Evolutionary conservation across 2,888 invertebrate species (phyloP).

Genomic region (Zelleria hepariella): DNA sequence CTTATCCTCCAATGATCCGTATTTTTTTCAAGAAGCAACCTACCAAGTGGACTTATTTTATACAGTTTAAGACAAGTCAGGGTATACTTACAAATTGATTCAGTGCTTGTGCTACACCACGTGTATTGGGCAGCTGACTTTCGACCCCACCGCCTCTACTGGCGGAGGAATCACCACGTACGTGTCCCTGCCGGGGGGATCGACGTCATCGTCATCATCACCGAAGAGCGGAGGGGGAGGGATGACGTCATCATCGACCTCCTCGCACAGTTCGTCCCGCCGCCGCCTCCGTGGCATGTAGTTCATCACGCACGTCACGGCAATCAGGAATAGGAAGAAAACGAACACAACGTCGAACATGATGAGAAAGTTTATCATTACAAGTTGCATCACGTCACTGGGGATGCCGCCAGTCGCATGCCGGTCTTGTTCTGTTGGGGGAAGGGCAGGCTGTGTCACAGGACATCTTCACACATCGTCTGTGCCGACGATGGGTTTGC

Average conservation of each 20-base stretch:
- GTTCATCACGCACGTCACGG: conserved; percentile 86
- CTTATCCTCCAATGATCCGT: too few relatives aligned
- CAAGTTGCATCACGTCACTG: conserved; percentile 80
- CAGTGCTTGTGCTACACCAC: conserved; percentile 63
- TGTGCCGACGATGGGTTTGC: not conserved
- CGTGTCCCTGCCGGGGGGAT: conserved; percentile 40
- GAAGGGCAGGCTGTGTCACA: not conserved
- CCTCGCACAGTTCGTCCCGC: conserved; percentile 63
- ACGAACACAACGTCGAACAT: conserved; percentile 92
- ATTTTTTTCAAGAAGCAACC: too few relatives aligned
- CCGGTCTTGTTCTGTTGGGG: too few relatives aligned
- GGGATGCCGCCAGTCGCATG: conserved; percentile 44
- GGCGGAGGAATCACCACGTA: conserved; percentile 66
- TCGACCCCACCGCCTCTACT: conserved; percentile 45
- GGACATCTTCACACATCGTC: not conserved
- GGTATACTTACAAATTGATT: conserved; percentile 48
- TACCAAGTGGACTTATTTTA: too few relatives aligned
- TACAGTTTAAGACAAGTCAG: not conserved
- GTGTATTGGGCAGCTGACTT: conserved; percentile 64
- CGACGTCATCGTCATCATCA: conserved; percentile 37
- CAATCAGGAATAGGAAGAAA: conserved; percentile 88
- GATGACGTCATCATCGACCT: conserved; percentile 61
- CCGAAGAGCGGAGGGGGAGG: conserved; percentile 65
- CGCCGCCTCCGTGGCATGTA: conserved; percentile 77
- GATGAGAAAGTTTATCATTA: conserved; percentile 88